phyloP scores from a whole-genome alignment of 2,888 invertebrate species.

The Ophion costatus region DNA sequence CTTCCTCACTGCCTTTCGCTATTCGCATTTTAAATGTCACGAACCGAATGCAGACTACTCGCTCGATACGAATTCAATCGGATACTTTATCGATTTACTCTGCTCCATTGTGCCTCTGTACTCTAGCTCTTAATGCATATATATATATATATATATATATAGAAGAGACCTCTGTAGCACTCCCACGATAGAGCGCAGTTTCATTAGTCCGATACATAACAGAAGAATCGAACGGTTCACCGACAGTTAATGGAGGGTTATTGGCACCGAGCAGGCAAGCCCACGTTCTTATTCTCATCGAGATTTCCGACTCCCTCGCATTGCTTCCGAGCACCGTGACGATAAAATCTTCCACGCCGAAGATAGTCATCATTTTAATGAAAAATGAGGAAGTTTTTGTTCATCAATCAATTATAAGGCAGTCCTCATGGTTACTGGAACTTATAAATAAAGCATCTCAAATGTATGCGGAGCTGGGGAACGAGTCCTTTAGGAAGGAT shows the following conservation, averaged over 20 bases:
- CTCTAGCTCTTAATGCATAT: not conserved
- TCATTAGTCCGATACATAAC: slow-evolving; percentile 71
- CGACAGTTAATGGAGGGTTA: slow-evolving; percentile 65
- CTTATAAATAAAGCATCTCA: not conserved
- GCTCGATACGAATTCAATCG: slow-evolving; percentile 63
- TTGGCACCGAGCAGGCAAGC: slow-evolving; percentile 52
- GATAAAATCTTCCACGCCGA: too few relatives aligned
- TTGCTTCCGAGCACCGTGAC: not conserved
- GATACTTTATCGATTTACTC: slow-evolving; percentile 48
- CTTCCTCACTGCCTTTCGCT: slow-evolving; percentile 34
- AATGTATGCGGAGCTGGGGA: not conserved
- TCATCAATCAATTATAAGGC: not conserved
- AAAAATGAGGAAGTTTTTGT: not conserved
- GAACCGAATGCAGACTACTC: slow-evolving; percentile 42
- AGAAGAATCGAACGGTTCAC: slow-evolving; percentile 57
- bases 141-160: slow-evolving; percentile 19
- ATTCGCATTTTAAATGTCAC: slow-evolving; percentile 57
- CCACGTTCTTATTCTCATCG: slow-evolving; percentile 23
- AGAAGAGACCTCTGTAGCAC: slow-evolving; percentile 47
- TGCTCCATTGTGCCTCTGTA: slow-evolving; percentile 47
- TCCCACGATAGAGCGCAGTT: slow-evolving; percentile 69
- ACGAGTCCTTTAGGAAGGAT: not conserved
- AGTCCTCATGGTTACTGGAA: not conserved
- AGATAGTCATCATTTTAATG: not conserved
- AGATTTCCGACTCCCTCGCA: slow-evolving; percentile 43